Base-by-base conservation (phyloP, 1,140 invertebrate genomes). In the Zaprionus lachaisei region DNA sequence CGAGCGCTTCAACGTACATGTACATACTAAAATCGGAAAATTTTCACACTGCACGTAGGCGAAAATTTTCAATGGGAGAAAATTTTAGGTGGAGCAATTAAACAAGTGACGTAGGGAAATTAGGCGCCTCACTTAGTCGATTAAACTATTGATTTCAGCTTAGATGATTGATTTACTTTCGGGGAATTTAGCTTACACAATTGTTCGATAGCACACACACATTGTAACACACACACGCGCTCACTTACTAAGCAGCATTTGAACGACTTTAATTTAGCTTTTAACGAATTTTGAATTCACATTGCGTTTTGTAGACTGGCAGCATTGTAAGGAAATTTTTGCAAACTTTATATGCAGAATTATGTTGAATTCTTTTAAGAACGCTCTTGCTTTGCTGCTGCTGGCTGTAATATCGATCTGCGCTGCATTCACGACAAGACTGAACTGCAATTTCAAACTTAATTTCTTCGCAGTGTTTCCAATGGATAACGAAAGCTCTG, bases 1-100 rank as follows among this genome's bases (percentile, higher is more conserved):
- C 82, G 77, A 86, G 71, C 80, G 74, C 64, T 77, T 70, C 80
- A 83, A 91, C 81, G 91, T 91, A 83, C 90, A 91, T 91, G 91
- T 92, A 92, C 91, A 92, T 92, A 92, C 91, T 92, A 92, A 92
- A 91, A 86, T 92, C 80, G 79, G 82, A 78, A 91, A 85, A 60
- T 85, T 86, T 77, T 90, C 31, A 85, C 85, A 90, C 85, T 80
- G 57, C 79, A 90, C 70, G 82, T 85, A 71, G 77, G 79, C 77
- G 83, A 91, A 90, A 81, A 90, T 62, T 81, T 84, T 79, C 51
- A 47, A 68, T 74, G 65, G 26, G 55, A 56, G 17, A 66, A 34
- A 34, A 26, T 15, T 49, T 57, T 54, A 51, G 22, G 38, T 24
- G 14, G n/a, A 57, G 22, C 38, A 44, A 57, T 61, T 24, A 17